Percentiles rank a stretch among this genome's conserved stretches.
Evolutionary conservation across 2,113 vertebrate species (phyloP).

Genomic region (Elgaria multicarinata): DNA sequence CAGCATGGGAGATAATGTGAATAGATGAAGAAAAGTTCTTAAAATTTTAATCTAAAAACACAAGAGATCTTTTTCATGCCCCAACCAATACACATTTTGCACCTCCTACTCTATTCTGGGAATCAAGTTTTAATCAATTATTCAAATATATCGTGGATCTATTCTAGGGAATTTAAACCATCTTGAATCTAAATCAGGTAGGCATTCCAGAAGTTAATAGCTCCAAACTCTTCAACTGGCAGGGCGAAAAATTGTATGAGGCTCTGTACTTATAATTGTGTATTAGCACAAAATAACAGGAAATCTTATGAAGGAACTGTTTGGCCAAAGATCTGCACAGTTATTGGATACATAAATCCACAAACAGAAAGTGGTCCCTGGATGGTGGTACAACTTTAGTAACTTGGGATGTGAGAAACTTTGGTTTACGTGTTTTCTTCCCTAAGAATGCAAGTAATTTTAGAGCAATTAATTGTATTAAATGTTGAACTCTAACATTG

Average conservation of each 20-base stretch:
- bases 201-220: background rate
- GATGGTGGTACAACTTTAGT: background rate
- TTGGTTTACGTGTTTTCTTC: background rate
- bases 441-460: background rate
- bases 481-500: background rate
- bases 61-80: too few relatives aligned
- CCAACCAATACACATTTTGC: background rate
- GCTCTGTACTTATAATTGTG: background rate
- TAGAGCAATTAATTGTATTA: background rate
- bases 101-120: background rate
- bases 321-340: background rate
- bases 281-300: background rate
- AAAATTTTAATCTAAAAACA: too few relatives aligned
- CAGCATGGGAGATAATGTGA: background rate
- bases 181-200: background rate
- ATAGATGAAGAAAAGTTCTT: too few relatives aligned
- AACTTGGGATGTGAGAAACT: background rate
- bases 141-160: background rate
- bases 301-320: background rate
- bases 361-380: background rate
- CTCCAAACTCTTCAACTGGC: background rate
- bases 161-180: background rate
- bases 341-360: background rate
- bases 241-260: background rate
- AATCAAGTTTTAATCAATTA: background rate